Evolutionary conservation across 2,113 vertebrate genomes (phyloP).

Genomic region (Rallus limicola): DNA sequence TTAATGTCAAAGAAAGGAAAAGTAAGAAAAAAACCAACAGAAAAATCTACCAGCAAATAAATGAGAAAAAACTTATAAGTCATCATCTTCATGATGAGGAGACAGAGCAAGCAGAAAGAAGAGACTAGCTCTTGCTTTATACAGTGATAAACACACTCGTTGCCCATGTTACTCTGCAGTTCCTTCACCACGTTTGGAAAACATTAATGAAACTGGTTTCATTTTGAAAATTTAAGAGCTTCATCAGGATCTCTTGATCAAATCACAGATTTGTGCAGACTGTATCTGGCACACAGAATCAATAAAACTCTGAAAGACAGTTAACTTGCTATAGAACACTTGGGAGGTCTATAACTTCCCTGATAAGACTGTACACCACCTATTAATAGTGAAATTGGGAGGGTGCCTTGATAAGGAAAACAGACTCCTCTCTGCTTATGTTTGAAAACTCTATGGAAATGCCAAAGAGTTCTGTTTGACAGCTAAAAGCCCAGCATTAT

Average conservation of each 20-base stretch:
- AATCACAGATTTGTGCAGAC: neutral
- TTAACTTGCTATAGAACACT: neutral
- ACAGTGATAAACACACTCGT: neutral
- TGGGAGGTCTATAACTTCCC: neutral
- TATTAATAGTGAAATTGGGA: conserved; percentile 13
- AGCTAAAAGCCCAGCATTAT: neutral
- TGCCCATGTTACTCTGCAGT: neutral
- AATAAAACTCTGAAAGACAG: neutral
- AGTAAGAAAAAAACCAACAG: neutral
- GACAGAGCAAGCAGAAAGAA: neutral
- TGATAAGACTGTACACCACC: neutral
- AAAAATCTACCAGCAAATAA: neutral
- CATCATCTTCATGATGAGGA: too few species aligned
- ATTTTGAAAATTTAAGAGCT: neutral
- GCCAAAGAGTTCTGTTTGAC: neutral
- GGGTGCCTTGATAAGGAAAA: neutral
- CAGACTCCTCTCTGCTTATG: neutral
- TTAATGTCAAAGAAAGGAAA: neutral
- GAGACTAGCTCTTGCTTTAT: neutral
- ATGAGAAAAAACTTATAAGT: neutral
- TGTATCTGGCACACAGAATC: neutral
- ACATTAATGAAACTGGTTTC: neutral
- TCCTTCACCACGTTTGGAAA: neutral
- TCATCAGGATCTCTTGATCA: neutral
- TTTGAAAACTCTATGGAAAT: neutral